phyloP scores from a whole-genome alignment of 53 echinoderm and acorn worm genomes.

The Glandiceps talaboti region DNA sequence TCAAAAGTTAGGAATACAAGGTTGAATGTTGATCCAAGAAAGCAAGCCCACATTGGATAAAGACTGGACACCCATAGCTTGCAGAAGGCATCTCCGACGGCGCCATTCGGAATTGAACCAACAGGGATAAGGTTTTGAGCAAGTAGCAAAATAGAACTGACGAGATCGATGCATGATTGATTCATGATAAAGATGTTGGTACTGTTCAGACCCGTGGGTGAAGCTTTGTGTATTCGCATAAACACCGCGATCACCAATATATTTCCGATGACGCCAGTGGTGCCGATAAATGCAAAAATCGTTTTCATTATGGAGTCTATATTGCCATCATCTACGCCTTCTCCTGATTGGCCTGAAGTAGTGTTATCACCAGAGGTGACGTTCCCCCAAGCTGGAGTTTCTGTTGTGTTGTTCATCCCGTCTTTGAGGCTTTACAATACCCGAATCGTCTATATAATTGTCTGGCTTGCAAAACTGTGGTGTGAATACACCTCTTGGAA shows the following conservation, averaged over 20 bases:
- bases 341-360: too few relatives aligned
- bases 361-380: too few relatives aligned
- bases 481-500: too few relatives aligned
- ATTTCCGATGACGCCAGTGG: constrained; percentile 9
- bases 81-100: not conserved
- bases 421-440: too few relatives aligned
- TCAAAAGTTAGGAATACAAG: constrained; percentile 16
- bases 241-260: constrained; percentile 11
- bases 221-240: not conserved
- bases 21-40: constrained; percentile 13
- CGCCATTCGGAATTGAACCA: not conserved
- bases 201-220: not conserved
- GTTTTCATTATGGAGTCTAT: not conserved
- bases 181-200: constrained; percentile 22
- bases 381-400: too few relatives aligned
- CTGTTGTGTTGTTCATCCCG: too few relatives aligned
- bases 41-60: constrained; percentile 4
- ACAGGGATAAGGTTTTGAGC: not conserved
- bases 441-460: too few relatives aligned
- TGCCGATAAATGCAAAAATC: constrained; percentile 9
- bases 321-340: not conserved
- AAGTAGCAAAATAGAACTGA: constrained; percentile 8
- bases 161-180: constrained; percentile 19
- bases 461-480: too few relatives aligned
- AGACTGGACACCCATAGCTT: constrained; percentile 12